Conservation (phyloP, 53 echinoderm and acorn worm genomes). For the Pentamera pediparva region DNA sequence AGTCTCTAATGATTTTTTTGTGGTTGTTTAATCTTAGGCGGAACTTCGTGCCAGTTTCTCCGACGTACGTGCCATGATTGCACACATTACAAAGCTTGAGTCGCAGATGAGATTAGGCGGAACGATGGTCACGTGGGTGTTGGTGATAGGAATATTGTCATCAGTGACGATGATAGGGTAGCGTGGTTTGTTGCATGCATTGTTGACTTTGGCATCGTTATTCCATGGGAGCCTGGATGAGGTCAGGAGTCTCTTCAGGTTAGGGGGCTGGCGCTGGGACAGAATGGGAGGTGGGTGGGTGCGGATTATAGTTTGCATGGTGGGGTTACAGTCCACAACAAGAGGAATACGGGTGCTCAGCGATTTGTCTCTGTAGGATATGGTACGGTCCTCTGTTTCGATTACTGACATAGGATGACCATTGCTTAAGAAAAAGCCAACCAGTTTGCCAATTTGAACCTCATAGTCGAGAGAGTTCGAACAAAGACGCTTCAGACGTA, state of each 20-base stretch:
- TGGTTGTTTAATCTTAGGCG: not conserved
- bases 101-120: not conserved
- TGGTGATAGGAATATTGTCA: not conserved
- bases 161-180: not conserved
- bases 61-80: not conserved
- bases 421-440: not conserved
- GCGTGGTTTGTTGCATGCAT: not conserved
- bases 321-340: not conserved
- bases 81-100: not conserved
- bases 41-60: not conserved
- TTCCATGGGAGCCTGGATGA: not conserved
- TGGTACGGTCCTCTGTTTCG: not conserved
- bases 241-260: not conserved
- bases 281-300: not conserved
- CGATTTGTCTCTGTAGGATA: not conserved
- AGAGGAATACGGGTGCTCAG: not conserved
- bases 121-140: not conserved
- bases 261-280: not conserved
- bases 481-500: not conserved
- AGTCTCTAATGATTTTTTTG: not conserved
- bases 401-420: not conserved
- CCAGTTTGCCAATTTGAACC: not conserved
- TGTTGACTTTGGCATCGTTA: not conserved
- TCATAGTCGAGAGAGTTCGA: not conserved
- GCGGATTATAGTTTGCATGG: not conserved